Base-by-base conservation (phyloP, 2,888 invertebrate species). In the Electrophaes corylata region DNA sequence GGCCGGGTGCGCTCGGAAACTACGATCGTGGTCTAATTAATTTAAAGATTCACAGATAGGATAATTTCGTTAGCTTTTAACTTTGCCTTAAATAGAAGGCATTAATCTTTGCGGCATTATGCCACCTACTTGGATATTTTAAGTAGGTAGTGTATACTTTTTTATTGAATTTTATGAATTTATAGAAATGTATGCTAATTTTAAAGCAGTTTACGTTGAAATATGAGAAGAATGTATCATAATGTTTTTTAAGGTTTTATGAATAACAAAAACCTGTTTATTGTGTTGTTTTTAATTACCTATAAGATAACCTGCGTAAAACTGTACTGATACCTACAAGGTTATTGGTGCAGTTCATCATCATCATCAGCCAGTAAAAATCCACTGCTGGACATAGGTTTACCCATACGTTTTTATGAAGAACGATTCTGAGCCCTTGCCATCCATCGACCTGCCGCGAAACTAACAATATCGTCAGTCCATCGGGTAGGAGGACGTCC, bases 61-160 rank as follows among this genome's bases (percentile, higher is more conserved):
- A 78, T 90, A 90, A 91, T 91, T 91, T 83, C 72, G 88, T 89
- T 90, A 88, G 84, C 83, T 88, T 87, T 85, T 86, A 84, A 88
- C 84, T 84, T 79, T 76, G 78, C 73, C 74, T 78, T 77, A 47
- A 60, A 51, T 55, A 55, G 47, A 37, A 48, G 44, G 51, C 79
- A 86, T 91, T 90, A 84, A 88, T 91, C 88, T 87, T 81, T 60
- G 71, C 70, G 70, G 73, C 73, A 67, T 81, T 78, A 76, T 72
- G 78, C 84, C 86, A 85, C 86, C 84, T 85, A 82, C 81, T 65
- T 65, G 64, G 78, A 65, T 48, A 63, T 57, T 65, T 64, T 29
- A 39, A 43, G 50, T 16, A 41, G 49, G 37, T n/a, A n/a, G n/a
- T n/a, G n/a, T n/a, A 19, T 19, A 54, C 65, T 66, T 19, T 60